A percentile compares a stretch with the other conserved stretches of the same genome.
Conservation (phyloP, 2,888 invertebrate species). For the Marronus borbonicus region DNA sequence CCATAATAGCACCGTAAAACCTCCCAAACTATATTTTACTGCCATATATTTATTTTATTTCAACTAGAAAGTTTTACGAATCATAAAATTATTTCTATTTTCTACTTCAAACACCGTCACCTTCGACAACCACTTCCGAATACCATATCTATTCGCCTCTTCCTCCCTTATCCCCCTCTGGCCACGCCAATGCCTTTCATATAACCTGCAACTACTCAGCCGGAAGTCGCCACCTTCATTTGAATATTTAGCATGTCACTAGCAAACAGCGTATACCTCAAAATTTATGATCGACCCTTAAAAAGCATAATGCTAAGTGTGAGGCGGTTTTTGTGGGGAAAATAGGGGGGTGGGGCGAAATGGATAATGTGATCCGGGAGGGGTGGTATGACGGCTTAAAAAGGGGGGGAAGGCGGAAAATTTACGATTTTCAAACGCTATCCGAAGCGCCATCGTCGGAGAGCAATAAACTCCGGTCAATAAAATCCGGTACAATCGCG, state of each 20-base stretch:
- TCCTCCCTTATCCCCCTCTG: no score
- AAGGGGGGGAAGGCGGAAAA: conserved; percentile 5
- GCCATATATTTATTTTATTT: no score
- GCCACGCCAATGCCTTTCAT: no score
- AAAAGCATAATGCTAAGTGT: neutral
- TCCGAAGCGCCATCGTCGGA: conserved; percentile 6
- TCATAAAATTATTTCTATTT: no score
- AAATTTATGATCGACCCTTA: conserved; percentile 8
- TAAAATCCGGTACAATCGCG: conserved; percentile 12
- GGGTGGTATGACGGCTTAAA: neutral
- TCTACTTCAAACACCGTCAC: no score
- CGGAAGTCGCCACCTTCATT: conserved; percentile 4
- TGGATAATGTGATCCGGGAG: neutral
- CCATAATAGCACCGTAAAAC: no score
- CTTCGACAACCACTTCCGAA: neutral
- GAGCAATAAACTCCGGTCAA: conserved; percentile 16
- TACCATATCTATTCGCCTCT: neutral
- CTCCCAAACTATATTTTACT: no score
- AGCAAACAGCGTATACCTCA: neutral
- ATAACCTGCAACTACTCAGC: no score
- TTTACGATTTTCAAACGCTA: conserved; percentile 13
- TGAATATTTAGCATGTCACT: conserved; percentile 13
- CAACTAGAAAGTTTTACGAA: no score
- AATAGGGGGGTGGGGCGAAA: neutral
- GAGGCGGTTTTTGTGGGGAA: no score